Evolutionary conservation across 2,113 vertebrate genomes (phyloP), one percentile per base, ranked within the genome.

Genomic region (Coreoperca whiteheadi): DNA sequence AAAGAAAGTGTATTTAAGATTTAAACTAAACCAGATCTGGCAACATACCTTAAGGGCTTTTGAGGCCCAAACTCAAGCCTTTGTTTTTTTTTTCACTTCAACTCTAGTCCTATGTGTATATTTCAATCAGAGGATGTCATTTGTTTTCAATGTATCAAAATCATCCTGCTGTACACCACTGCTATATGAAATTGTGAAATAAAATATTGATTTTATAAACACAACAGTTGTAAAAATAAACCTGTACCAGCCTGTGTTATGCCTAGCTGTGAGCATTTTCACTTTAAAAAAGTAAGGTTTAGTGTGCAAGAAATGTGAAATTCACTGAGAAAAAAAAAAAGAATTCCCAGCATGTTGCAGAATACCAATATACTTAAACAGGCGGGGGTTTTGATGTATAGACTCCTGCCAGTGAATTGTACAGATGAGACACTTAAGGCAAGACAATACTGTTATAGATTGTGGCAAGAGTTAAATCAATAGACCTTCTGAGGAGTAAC

Each of bases 381-480:
- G 88, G 90, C 78, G 64, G 90, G 83, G 87, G 87, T 94, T 94
- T 94, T 93, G 93, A 95, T 95, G 91, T 92, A 94, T 95, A 93
- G 89, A 92, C 91, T 91, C 89, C 91, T 92, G 86, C 89, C 93
- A 93, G 93, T 94, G 94, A 94, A 94, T 93, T 93, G 93, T 94
- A 95, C 94, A 94, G 94, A 95, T 95, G 95, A 95, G 94, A 94
- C 94, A 95, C 95, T 95, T 95, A 95, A 94, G 94, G 91, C 94
- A 94, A 95, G 94, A 95, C 94, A 94, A 95, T 94, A 94, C 93
- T 93, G 94, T 96, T 95, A 96, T 95, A 93, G 95, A 96, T 95
- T 93, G 94, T 94, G 94, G 95, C 94, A 95, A 95, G 95, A 95
- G 94, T 95, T 94, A 94, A 96, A 96, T 96, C 95, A 96, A 96